Evolutionary conservation across 1,140 invertebrate species (phyloP), one percentile per base, ranked within the genome.

Genomic region (Drosophila leontia): DNA sequence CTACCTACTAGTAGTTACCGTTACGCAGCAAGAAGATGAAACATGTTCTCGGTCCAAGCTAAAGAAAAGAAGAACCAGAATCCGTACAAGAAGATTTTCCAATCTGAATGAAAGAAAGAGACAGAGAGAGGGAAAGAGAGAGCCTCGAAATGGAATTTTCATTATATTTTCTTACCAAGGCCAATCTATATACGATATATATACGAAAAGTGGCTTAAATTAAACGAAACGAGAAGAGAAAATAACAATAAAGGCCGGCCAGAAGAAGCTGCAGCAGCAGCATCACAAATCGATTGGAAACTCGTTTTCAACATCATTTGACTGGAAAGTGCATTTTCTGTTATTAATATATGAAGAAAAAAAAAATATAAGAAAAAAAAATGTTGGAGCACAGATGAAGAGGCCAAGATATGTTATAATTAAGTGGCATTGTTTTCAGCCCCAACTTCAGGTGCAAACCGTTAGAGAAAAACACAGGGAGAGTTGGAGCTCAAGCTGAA

Each of bases 21-120:
- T 87, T 87, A 87, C 84, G 85, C 85, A 88, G 84, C 80, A 70
- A 78, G 78, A 68, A 86, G 81, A 77, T 60, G 34, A 68, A 77
- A 77, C 74, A 76, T 74, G 70, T 72, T 74, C 37, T 69, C 37
- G 17, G 23, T 7, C 9, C 26, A 26, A 26, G n/a, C 11, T n/a
- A 19, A 23, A n/a, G 26, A 60, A 29, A 26, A 34, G 13, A 35
- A 44, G 51, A 71, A 72, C 68, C 67, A 48, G 51, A 71, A 71
- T 17, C 26, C 26, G 5, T 32, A 35, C 19, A 45, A 47, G 23
- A 32, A 37, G 68, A 57, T 47, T 48, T 15, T 17, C 35, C 35
- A 45, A 70, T 68, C 62, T 68, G 32, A 59, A 47, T 35, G 41
- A 35, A 11, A n/a, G 9, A n/a, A 12, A 39, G 34, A 50, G 12